Evolutionary conservation across 30 jellyfish, hydroid and myxozoan species (phyloP), one percentile per base, ranked within the genome.

Genomic region (Aurelia aurita): DNA sequence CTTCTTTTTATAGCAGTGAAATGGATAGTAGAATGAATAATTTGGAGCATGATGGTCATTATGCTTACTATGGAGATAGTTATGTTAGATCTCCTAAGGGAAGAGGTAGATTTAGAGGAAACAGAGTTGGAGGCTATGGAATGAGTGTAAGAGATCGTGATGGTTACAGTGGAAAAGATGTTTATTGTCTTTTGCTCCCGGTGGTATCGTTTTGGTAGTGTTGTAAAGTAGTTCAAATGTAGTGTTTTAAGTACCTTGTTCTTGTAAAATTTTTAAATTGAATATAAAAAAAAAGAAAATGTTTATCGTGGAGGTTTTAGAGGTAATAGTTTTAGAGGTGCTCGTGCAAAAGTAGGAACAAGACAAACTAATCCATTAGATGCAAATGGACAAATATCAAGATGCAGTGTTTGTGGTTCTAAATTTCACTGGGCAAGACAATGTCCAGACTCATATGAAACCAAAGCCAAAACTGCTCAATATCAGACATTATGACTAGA

Each of bases 381-480:
- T 59, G 21, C 27, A 3, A 71, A 74, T 54, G 84, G 90, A 15
- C 23, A 85, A 20, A 49, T 58, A 16, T 43, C 91, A 51, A 58
- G 74, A 74, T 85, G 95, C 46, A 35, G 16, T 47, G 59, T 85
- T 26, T 72, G 83, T 75, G 86, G 74, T 23, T 71, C 91, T 28
- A 85, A 28, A 25, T 85, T 85, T 66, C 95, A 85, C 45, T 71
- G 88, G 87, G 77, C 77, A 26, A 29, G 61, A 65, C 23, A 66
- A 72, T 83, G 93, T 62, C 84, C 84, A 11, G 87, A 64, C 23
- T 39, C 84, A 23, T 68, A 67, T 53, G 87, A 80, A 71, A 58
- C 13, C 11, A 59, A 79, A 75, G 31, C 31, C 69, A 28, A 64
- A 35, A 76, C 55, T 19, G 49, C 64, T 53, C 3, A 53, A 9